phyloP scores from a whole-genome alignment of 2,113 vertebrate species.

The mouse (Mus musculus) region GRCm39 chr9:95800001-95800500 shows the following conservation, averaged over 20 bases:
- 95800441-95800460: neutral
- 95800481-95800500: neutral
- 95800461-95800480: neutral
- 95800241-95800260: neutral
- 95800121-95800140: conserved; percentile 24
- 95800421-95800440: neutral
- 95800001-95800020: neutral
- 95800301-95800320: neutral
- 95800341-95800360: neutral
- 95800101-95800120: neutral
- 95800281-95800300: conserved; percentile 1
- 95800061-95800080: conserved; percentile 43
- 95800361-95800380: neutral
- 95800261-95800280: conserved; percentile 46
- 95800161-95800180: conserved; percentile 26
- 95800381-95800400: neutral
- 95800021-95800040: neutral
- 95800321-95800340: neutral
- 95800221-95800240: conserved; percentile 49
- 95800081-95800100: neutral
- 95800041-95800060: conserved; percentile 21
- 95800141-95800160: conserved; percentile 42
- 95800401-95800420: neutral
- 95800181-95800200: conserved; percentile 31
- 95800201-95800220: conserved; percentile 25